Conservation (phyloP, 1,140 invertebrate genomes). For the Aphaenogaster floridana region DNA sequence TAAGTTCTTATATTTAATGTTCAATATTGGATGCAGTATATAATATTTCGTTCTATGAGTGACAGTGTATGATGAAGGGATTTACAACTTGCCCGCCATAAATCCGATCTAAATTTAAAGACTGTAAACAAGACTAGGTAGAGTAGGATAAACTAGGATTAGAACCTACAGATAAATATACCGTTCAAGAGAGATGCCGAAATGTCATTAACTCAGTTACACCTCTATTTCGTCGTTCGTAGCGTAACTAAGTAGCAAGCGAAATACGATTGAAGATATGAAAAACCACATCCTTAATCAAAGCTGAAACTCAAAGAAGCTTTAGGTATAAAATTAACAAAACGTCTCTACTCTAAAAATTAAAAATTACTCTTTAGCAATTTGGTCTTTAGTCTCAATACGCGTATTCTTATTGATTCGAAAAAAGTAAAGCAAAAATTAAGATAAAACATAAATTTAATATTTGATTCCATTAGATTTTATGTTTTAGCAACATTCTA, state of each 20-base stretch:
- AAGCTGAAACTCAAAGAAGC: neutral
- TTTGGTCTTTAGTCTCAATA: neutral
- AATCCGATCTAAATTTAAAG: constrained; percentile 19
- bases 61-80: neutral
- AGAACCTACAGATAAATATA: neutral
- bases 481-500: neutral
- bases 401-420: neutral
- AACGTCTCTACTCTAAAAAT: neutral
- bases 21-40: neutral
- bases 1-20: constrained; percentile 7
- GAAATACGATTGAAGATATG: neutral
- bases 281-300: neutral
- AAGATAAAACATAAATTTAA: neutral
- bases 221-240: neutral
- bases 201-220: neutral
- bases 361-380: neutral
- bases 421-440: neutral
- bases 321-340: neutral
- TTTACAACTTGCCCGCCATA: neutral
- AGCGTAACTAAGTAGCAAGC: neutral
- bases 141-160: constrained; percentile 10
- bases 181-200: neutral
- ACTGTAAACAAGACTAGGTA: neutral
- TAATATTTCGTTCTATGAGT: neutral
- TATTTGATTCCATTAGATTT: neutral